Conservation (phyloP, 2,888 invertebrate species). For the Neelides folsomi region DNA sequence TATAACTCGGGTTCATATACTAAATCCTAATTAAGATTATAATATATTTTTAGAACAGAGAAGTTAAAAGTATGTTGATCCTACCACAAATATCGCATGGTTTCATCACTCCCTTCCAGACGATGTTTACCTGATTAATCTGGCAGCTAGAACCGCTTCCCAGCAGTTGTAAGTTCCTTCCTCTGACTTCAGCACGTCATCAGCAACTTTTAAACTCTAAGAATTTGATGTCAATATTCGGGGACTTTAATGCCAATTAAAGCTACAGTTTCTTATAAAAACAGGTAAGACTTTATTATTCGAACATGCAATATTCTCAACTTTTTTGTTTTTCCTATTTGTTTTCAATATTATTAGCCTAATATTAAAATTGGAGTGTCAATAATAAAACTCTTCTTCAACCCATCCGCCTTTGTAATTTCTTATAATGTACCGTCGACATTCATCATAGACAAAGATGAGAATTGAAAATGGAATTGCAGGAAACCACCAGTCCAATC, state of each 20-base stretch:
- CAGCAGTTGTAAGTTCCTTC: slow-evolving; percentile 91
- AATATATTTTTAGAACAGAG: slow-evolving; percentile 49
- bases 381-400: slow-evolving; percentile 62
- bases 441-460: slow-evolving; percentile 62
- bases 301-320: no score
- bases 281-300: slow-evolving; percentile 49
- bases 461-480: slow-evolving; percentile 58
- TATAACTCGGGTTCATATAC: no score
- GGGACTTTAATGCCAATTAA: slow-evolving; percentile 68
- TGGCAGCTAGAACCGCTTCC: slow-evolving; percentile 88
- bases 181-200: no score
- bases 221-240: slow-evolving; percentile 68
- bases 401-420: slow-evolving; percentile 55
- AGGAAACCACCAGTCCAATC: slow-evolving; percentile 56
- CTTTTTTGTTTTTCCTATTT: no score
- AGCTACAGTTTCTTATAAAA: slow-evolving; percentile 60
- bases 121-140: slow-evolving; percentile 59
- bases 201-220: slow-evolving; percentile 73
- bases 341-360: no score
- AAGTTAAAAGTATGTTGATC: slow-evolving; percentile 86
- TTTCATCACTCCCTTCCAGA: no score
- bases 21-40: no score
- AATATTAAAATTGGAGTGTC: slow-evolving; percentile 13
- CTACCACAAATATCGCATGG: slow-evolving; percentile 91
- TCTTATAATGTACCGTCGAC: slow-evolving; percentile 55